Evolutionary conservation across 2,888 invertebrate genomes (phyloP).

Genomic region (Clitarchus hookeri): DNA sequence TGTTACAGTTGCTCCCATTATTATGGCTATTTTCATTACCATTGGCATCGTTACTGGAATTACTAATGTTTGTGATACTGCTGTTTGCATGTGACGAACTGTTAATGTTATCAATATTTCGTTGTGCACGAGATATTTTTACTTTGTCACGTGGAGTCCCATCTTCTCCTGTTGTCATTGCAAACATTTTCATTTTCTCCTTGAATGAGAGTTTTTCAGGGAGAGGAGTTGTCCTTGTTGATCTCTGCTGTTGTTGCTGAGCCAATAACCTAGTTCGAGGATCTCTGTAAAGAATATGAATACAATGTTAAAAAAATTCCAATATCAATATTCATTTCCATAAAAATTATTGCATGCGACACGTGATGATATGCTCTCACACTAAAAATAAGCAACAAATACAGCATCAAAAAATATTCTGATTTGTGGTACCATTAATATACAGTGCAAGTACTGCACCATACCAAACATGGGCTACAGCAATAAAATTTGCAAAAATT

Average conservation of each 20-base stretch:
- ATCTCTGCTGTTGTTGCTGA: conserved; percentile 72
- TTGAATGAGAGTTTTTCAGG: conserved; percentile 95
- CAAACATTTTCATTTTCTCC: conserved; percentile 99
- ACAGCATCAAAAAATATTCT: no score
- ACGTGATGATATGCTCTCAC: no score
- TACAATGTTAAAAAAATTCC: background rate
- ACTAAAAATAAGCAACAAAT: no score
- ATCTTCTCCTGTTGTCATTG: conserved; percentile 92
- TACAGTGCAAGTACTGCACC: no score
- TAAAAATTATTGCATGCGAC: background rate
- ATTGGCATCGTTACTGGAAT: conserved; percentile 2
- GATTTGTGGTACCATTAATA: no score
- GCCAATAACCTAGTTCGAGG: conserved; percentile 87
- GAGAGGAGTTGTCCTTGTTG: conserved; percentile 62
- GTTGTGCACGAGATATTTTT: conserved; percentile 93
- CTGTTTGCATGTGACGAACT: conserved; percentile 40
- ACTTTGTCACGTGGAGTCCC: conserved; percentile 93
- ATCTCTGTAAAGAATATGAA: conserved; percentile 64
- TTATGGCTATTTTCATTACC: background rate
- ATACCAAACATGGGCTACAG: no score
- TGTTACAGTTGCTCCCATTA: background rate
- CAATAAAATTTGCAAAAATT: no score
- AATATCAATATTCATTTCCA: background rate
- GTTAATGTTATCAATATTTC: conserved; percentile 81
- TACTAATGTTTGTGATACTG: conserved; percentile 33